Evolutionary conservation across 2,888 invertebrate species (phyloP), one percentile per base, ranked within the genome.

Genomic region (Lampropteryx suffumata): DNA sequence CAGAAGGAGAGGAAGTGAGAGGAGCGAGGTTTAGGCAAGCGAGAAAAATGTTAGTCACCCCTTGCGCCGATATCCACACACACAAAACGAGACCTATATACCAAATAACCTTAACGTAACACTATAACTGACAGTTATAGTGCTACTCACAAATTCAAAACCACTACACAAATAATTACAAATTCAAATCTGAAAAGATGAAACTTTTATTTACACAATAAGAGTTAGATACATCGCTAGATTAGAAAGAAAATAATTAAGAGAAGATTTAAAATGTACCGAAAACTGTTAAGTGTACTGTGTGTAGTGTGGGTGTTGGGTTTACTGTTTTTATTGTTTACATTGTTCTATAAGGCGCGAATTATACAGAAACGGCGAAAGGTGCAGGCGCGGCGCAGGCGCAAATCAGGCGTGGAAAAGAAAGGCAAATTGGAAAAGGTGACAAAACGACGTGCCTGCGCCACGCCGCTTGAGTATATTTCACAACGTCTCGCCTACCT

Each of bases 191-290:
- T 89, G 89, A 82, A 87, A 90, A 86, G 83, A 82, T 79, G 79
- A 84, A 81, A 89, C 77, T 74, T 84, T 88, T 89, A 89, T 89
- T 87, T 89, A 89, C 88, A 90, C 82, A 76, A 80, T 82, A 83
- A 84, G 81, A 85, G 77, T 87, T 84, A 84, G 79, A 78, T 84
- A 86, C 81, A 80, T 78, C 64, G 78, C 87, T 87, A 88, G 79
- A 74, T 88, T 86, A 89, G 87, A 89, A 79, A 88, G 87, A 84
- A 88, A 90, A 88, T 88, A 85, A 85, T 84, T 81, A 87, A 82
- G 85, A 87, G 83, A 86, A 88, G 86, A 83, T 78, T n/a, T 77
- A 82, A 79, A 86, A 76, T 82, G 71, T 76, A 76, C 69, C 69
- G 76, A 80, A 78, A 78, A 71, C 57, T 77, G 79, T 76, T 56